Evolutionary conservation across 35 echinoderm and acorn worm species (phyloP), one percentile per base, ranked within the genome.

Genomic region (Apostichopus japonicus): DNA sequence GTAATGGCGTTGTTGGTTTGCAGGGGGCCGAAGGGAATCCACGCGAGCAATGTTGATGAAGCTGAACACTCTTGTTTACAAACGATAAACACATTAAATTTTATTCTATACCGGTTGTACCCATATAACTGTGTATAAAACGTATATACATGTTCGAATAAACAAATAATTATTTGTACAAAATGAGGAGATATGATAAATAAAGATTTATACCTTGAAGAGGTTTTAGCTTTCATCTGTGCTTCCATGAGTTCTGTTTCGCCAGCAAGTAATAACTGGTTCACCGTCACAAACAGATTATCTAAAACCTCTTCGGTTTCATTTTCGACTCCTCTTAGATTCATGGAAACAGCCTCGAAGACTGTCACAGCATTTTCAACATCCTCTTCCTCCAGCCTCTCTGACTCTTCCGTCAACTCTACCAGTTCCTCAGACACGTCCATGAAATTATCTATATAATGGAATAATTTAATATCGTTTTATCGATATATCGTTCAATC

Each of bases 301-400:
- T 84, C 55, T 16, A 84, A 17, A 1, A 84, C 17, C 4, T 7
- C 9, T 57, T 57, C 81, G 9, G 54, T 57, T n/a, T 15, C 54
- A 58, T 84, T 84, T 84, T 84, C 23, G 8, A 15, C 23, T 10
- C 57, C 15, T 10, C 53, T 17, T 8, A 58, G 54, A 84, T 23
- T 58, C 15, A 53, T 55, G 8, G 81, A 59, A 5, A 84, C 81
- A 5, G 14, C 56, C 19, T 84, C 81, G 10, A 84, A 58, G 8
- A 84, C 81, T 84, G 16, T 24, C 24, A 84, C 81, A n/a, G 54
- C 54, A 57, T 84, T 84, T 13, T 84, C 81, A 8, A 84, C 81
- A 59, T 84, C 81, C 8, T 55, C 54, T 84, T 84, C 54, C 6
- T 84, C 54, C 81, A 84, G 15, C 6, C 16, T 19, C 16, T 84